These are phyloP conservation scores for Clunio marinus DNA, from an alignment of 2,888 invertebrate genomes.

Conservation along the genomic window DNA sequence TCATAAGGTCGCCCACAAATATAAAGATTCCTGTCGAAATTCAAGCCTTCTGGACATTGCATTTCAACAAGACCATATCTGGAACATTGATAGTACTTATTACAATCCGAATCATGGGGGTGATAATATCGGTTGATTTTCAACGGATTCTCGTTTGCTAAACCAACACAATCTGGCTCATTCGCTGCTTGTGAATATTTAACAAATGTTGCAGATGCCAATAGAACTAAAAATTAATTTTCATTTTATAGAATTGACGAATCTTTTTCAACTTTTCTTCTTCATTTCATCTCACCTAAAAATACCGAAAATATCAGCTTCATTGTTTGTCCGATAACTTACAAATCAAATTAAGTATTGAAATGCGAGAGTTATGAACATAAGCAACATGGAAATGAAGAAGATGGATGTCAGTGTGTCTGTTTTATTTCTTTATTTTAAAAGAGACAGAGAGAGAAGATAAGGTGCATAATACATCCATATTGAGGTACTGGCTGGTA, in stretches of 20 bases:
- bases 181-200: neutral
- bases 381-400: no score
- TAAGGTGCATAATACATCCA: neutral
- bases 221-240: neutral
- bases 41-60: conserved; percentile 14
- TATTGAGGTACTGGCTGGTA: neutral
- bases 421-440: neutral
- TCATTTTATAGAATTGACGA: neutral
- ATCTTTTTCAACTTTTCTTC: neutral
- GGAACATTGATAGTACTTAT: conserved; percentile 8
- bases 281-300: conserved; percentile 21
- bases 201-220: neutral
- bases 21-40: conserved; percentile 2
- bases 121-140: conserved; percentile 23
- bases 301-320: conserved; percentile 2
- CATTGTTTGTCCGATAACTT: neutral
- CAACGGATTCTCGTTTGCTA: conserved; percentile 24
- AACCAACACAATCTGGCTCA: conserved; percentile 24
- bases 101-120: conserved; percentile 5
- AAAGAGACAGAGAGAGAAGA: neutral
- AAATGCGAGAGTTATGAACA: no score
- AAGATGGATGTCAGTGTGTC: neutral
- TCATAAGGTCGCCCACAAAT: conserved; percentile 16
- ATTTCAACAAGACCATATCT: conserved; percentile 10
- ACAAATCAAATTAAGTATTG: neutral